Evolutionary conservation across 2,113 vertebrate genomes (phyloP), one percentile per base, ranked within the genome.

Genomic region (Alethe diademata): DNA sequence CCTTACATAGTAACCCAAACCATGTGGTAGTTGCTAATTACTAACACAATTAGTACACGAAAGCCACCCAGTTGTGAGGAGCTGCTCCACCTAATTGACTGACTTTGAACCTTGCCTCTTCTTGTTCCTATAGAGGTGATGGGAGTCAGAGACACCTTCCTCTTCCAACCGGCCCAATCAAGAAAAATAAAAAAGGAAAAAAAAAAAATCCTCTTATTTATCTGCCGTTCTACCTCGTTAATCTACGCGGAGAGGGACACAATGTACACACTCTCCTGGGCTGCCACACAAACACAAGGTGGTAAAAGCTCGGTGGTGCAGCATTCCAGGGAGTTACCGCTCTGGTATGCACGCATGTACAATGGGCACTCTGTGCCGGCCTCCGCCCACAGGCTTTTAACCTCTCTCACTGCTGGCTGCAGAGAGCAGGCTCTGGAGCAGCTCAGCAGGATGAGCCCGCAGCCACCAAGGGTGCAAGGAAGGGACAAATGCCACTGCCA

Each of bases 281-380:
- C 93, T 53, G 74, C 86, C 95, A 87, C 93, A 95, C 93, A 90
- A 94, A 92, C 20, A 96, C 67, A 94, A 97, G 95, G 96, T 95
- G 95, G 92, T 97, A 95, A 96, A 93, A 66, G 26, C 82, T 96
- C 56, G 2, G 91, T 12, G 5, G 78, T 97, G 94, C 97, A 95
- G 95, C 96, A 97, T 97, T 97, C 96, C 97, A 96, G 95, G 90
- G 97, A 95, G 95, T 40, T 92, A 90, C 95, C 91, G 85, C 93
- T 95, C 81, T 94, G 76, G 96, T 96, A 96, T 95, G 93, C 93
- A 78, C 6, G 26, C 92, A 95, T 60, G 24, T 95, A 97, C 97
- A 98, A 97, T 96, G 95, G 93, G 90, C 86, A 96, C 94, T 93
- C 94, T 98, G 96, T 96, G 60, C 94, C 1, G 79, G 88, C 91